Evolutionary conservation across 2,797 vertebrate genomes (phyloP).

Genomic region (Gastrophryne carolinensis): DNA sequence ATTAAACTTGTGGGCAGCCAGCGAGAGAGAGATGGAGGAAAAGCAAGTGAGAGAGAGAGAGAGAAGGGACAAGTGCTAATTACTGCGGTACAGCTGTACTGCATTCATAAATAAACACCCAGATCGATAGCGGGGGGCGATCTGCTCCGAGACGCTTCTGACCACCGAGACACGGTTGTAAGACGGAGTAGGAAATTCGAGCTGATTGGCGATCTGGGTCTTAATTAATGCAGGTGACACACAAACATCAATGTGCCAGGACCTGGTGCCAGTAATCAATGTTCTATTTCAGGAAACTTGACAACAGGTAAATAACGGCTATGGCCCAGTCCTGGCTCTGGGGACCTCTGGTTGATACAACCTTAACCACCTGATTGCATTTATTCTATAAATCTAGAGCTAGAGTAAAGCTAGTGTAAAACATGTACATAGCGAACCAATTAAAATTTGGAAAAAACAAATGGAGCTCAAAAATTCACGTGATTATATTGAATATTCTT

Average conservation of each 20-base stretch:
- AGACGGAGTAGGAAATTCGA: neutral
- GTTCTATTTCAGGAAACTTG: neutral
- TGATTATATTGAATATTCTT: no score
- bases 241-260: no score
- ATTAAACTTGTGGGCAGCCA: conserved; percentile 42
- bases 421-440: no score
- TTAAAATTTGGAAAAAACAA: no score
- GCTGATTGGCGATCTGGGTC: neutral
- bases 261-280: conserved; percentile 28
- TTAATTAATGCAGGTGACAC: conserved; percentile 12
- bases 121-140: conserved; percentile 30
- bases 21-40: conserved; percentile 7
- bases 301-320: neutral
- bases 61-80: conserved; percentile 36
- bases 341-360: no score
- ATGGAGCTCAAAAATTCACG: no score
- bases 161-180: neutral
- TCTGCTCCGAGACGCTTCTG: conserved; percentile 2
- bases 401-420: no score
- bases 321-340: neutral
- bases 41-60: neutral
- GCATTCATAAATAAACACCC: conserved; percentile 51
- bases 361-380: no score
- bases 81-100: conserved; percentile 43
- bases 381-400: no score